Evolutionary conservation across 1,140 invertebrate genomes (phyloP).

Genomic region (Alviniconcha marisindica): DNA sequence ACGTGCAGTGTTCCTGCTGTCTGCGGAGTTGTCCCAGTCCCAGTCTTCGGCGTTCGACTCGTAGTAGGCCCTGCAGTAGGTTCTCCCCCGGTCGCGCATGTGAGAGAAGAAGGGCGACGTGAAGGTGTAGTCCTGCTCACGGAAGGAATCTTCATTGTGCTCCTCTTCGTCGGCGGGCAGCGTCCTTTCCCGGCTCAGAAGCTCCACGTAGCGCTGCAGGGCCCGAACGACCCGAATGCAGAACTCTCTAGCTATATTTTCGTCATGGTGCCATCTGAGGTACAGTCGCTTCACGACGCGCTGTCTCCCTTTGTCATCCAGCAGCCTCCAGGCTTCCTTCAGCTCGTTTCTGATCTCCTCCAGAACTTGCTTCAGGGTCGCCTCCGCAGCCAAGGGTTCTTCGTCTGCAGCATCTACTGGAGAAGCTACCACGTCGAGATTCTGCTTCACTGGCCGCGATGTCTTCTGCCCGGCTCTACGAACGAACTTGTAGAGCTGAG

Average conservation of each 20-base stretch:
- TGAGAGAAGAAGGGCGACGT: constrained; percentile 15
- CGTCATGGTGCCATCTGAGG: constrained; percentile 73
- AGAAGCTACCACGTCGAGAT: not conserved
- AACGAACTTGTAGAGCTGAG: constrained; percentile 59
- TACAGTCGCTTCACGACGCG: constrained; percentile 66
- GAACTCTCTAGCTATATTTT: constrained; percentile 63
- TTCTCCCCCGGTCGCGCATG: constrained; percentile 8
- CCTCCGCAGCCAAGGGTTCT: not conserved
- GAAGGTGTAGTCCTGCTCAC: constrained; percentile 53
- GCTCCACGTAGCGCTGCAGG: constrained; percentile 48
- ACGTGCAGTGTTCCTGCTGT: not conserved
- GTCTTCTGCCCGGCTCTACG: constrained; percentile 20
- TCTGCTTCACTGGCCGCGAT: constrained; percentile 36
- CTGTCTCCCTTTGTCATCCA: constrained; percentile 57
- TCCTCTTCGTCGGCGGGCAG: constrained; percentile 42
- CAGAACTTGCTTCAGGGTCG: constrained; percentile 38
- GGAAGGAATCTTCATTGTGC: constrained; percentile 49
- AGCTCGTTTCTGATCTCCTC: constrained; percentile 53
- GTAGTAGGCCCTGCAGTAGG: too few relatives aligned
- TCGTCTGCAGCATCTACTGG: not conserved
- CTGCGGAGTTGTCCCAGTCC: too few relatives aligned
- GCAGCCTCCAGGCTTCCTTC: constrained; percentile 51
- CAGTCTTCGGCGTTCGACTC: too few relatives aligned
- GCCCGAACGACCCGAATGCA: constrained; percentile 60
- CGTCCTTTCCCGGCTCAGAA: constrained; percentile 50